phyloP scores from a whole-genome alignment of 2,113 vertebrate genomes.

The Apodemus sylvaticus region DNA sequence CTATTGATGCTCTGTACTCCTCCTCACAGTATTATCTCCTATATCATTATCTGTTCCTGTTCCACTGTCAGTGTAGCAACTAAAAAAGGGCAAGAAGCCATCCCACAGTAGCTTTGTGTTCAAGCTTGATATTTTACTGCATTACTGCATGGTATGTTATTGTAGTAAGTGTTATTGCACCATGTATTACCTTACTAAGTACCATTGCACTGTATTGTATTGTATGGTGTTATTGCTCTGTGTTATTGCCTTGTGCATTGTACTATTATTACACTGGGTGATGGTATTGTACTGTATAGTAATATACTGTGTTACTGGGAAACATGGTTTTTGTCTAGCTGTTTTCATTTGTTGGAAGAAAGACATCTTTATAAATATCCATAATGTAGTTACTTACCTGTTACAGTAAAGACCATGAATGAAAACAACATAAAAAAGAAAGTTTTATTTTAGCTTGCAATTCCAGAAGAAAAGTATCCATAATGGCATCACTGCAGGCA shows the following conservation, averaged over 20 bases:
- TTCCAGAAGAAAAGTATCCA: neutral
- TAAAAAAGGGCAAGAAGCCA: neutral
- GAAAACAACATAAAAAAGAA: neutral
- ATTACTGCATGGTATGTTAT: no score
- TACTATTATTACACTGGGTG: neutral
- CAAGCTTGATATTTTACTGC: neutral
- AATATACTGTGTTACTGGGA: neutral
- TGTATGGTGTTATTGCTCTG: neutral
- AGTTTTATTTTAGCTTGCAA: neutral
- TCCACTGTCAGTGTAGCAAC: no score
- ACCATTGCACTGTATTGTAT: neutral
- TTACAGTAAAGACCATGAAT: neutral
- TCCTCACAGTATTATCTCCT: neutral
- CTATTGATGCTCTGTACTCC: neutral
- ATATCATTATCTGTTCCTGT: rapidly evolving
- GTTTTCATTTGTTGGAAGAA: neutral
- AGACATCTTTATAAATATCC: neutral
- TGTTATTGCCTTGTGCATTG: no score
- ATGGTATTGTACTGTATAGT: neutral
- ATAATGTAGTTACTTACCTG: neutral
- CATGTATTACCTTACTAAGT: neutral
- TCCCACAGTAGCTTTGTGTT: no score
- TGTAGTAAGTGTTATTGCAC: neutral
- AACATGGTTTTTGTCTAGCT: neutral
- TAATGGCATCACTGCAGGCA: no score